phyloP scores from a whole-genome alignment of 2,113 vertebrate species.

The Nesoenas mayeri region DNA sequence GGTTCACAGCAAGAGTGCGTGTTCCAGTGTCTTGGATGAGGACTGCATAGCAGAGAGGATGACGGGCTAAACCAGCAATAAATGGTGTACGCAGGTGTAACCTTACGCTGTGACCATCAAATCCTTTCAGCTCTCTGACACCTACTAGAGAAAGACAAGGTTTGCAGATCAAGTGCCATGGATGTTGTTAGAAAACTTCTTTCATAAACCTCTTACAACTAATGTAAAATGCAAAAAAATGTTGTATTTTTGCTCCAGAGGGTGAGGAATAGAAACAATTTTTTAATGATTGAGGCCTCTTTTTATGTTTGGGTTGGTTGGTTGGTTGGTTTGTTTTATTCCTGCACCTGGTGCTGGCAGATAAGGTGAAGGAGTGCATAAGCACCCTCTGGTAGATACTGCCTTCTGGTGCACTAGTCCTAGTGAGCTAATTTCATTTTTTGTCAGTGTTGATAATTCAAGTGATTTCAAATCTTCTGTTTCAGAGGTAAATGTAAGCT shows the following conservation, averaged over 20 bases:
- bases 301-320: not conserved
- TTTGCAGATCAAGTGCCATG: not conserved
- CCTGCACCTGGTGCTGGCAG: not conserved
- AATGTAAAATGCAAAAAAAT: not conserved
- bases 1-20: not conserved
- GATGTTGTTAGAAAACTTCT: not conserved
- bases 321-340: not conserved
- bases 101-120: rapidly evolving
- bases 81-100: not conserved
- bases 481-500: not conserved
- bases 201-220: not conserved
- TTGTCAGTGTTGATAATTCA: not conserved
- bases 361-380: not conserved
- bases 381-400: not conserved
- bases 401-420: not conserved
- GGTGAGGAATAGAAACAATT: not conserved
- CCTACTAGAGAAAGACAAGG: not conserved
- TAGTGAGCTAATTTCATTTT: not conserved
- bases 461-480: not conserved
- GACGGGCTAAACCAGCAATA: rapidly evolving
- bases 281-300: not conserved
- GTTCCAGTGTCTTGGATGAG: not conserved
- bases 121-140: not conserved
- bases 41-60: not conserved
- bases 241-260: not conserved